Base-by-base conservation (phyloP, 2,888 invertebrate genomes). In the Hydrotaea cyrtoneurina region DNA sequence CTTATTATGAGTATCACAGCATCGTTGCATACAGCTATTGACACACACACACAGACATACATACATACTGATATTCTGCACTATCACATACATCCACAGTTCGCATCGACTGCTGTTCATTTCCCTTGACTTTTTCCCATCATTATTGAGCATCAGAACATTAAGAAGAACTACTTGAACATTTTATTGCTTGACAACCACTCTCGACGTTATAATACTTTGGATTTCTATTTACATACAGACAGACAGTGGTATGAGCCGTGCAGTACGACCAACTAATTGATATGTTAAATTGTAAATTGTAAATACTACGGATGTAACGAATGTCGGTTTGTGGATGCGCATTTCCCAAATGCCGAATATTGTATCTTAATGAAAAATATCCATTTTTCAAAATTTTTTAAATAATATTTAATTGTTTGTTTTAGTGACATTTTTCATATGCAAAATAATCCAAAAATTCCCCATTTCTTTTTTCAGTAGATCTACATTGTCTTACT, bases 101-200 rank as follows among this genome's bases (percentile, higher is more conserved):
- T 50, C n/a, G 50, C 50, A 50, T 50, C 50, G 50, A 21, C 23
- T 55, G 55, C 55, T 59, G 59, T 59, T 59, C 59, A 59, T 26
- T 59, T 59, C 59, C 26, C 59, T 59, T 26, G 59, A 59, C 26
- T 59, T 23, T 23, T 59, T 59, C 59, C 26, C 21, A 7, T 26
- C 15, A 59, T 26, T 59, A 23, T 26, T 21, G 26, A 23, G 59
- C 23, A 23, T 23, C 59, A 23, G 21, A 21, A 21, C 23, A 21
- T 19, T 59, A 23, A 26, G 59, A 59, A 19, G 23, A 11, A 26
- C 11, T 26, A 59, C 59, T 59, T 26, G 15, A 59, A 15, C 26
- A 59, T 59, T 59, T 23, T 26, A 59, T 59, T 23, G 59, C 26
- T 59, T 59, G 59, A 59, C 59, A 59, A 23, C 50, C 50, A 59